Percentiles rank a stretch among this genome's conserved stretches.
Conservation (phyloP, 2,797 vertebrate genomes). For the Nyctalus aviator region DNA sequence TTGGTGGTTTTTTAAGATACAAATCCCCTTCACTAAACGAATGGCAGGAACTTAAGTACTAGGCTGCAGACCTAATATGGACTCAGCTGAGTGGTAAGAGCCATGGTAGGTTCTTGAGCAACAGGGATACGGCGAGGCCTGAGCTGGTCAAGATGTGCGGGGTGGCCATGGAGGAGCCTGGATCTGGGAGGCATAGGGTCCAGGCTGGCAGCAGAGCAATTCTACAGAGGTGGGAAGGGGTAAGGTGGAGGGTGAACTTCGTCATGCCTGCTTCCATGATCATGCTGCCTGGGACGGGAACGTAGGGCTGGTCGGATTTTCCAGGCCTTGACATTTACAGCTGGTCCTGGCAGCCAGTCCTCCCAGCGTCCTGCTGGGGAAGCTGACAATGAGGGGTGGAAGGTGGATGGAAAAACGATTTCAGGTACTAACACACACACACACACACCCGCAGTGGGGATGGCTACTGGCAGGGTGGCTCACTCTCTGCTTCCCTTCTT, state of each 20-base stretch:
- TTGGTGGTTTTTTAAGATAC: background rate
- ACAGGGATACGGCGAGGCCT: background rate
- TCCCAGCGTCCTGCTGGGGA: constrained; percentile 14
- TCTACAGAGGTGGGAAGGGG: background rate
- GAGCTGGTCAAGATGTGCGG: background rate
- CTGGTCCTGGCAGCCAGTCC: background rate
- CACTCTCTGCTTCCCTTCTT: background rate
- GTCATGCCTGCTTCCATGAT: background rate
- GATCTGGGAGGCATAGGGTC: background rate
- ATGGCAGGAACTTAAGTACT: background rate
- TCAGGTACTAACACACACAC: background rate
- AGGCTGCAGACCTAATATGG: background rate
- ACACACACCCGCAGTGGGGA: background rate
- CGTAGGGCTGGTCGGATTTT: constrained; percentile 2
- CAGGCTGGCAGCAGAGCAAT: background rate
- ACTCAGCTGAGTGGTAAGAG: background rate
- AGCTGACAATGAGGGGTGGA: background rate
- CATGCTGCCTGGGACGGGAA: background rate
- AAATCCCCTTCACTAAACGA: background rate
- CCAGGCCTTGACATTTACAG: constrained; percentile 49
- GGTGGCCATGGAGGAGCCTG: background rate
- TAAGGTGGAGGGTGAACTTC: background rate
- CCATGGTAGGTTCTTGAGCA: background rate
- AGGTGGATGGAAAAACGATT: constrained; percentile 5
- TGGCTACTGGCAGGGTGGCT: background rate